Evolutionary conservation across 2,113 vertebrate genomes (phyloP), one percentile per base, ranked within the genome.

Genomic region (Rhinopomastus cyanomelas): DNA sequence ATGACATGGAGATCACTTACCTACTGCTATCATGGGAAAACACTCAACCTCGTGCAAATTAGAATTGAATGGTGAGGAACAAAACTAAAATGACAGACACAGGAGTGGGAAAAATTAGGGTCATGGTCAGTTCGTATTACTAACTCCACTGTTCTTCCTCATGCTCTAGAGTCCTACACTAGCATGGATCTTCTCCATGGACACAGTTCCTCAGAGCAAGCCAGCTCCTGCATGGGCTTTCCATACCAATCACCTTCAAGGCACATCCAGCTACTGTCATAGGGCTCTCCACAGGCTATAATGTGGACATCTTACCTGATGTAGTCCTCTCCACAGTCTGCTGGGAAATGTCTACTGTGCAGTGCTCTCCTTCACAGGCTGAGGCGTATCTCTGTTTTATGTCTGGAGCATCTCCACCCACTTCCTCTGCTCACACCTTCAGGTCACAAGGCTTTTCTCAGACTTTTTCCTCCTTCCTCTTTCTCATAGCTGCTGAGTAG

Each of bases 301-400:
- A 20, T 7, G 22, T 11, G 7, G 17, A n/a, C 1, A 2, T 22
- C 36, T 37, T 29, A 3, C 25, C 52, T 37, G 20, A 8, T 30
- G 17, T 6, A 14, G 8, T 6, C n/a, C 32, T 57, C 53, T 36
- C 23, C 44, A 59, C 11, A 30, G 17, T 21, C 34, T 57, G 16
- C 8, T 72, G 8, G 6, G 23, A 67, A 81, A 68, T 2, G 3
- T 12, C 49, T 26, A 14, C 32, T 55, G 20, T 9, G 12, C 26
- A 53, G 15, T 9, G 7, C 14, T 39, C n/a, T 80, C 25, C 21
- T 64, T 13, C 13, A 32, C 2, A 16, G 44, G 25, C 12, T 72
- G 19, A 4, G 0, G 8, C 12, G 2, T 2, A 42, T 4, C 36
- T 59, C 6, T 13, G 5, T 15, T 46, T 4, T 0, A 8, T 1